phyloP scores from a whole-genome alignment of 2,797 vertebrate species.

The Novumbra hubbsi region DNA sequence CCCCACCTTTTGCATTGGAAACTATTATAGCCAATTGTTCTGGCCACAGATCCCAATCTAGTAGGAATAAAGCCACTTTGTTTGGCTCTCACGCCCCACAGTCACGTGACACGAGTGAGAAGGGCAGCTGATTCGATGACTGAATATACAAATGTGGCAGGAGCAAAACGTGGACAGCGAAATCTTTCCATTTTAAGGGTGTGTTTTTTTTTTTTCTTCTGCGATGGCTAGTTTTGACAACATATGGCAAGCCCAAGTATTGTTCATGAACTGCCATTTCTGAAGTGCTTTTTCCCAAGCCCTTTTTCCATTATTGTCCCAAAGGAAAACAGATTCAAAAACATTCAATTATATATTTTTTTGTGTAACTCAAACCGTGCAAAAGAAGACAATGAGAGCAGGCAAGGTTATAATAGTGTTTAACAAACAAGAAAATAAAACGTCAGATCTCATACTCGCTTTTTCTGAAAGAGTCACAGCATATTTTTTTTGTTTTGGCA shows the following conservation, averaged over 20 bases:
- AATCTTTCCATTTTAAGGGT: not conserved
- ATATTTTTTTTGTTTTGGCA: constrained; percentile 57
- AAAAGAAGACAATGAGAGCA: constrained; percentile 28
- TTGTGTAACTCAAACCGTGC: constrained; percentile 4
- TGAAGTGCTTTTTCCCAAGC: not conserved
- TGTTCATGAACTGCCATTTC: not conserved
- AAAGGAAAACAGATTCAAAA: constrained; percentile 44
- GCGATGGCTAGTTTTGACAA: not conserved
- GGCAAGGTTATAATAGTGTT: constrained; percentile 36
- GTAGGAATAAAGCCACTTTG: constrained; percentile 57
- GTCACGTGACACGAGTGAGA: constrained; percentile 50
- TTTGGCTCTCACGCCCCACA: constrained; percentile 33
- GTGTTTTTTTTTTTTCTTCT: not conserved
- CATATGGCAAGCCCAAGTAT: not conserved
- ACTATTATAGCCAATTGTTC: constrained; percentile 33
- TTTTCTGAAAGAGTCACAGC: constrained; percentile 34
- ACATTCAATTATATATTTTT: not conserved
- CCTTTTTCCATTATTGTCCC: constrained; percentile 25
- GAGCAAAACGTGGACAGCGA: constrained; percentile 15
- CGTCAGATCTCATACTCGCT: constrained; percentile 46
- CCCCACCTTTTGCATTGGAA: constrained; percentile 33
- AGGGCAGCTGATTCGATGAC: constrained; percentile 37
- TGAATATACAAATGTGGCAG: constrained; percentile 27
- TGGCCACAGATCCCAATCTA: constrained; percentile 54
- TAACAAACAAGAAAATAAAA: constrained; percentile 43